Conservation (phyloP, 2,113 vertebrate genomes). For the Acanthochromis polyacanthus region DNA sequence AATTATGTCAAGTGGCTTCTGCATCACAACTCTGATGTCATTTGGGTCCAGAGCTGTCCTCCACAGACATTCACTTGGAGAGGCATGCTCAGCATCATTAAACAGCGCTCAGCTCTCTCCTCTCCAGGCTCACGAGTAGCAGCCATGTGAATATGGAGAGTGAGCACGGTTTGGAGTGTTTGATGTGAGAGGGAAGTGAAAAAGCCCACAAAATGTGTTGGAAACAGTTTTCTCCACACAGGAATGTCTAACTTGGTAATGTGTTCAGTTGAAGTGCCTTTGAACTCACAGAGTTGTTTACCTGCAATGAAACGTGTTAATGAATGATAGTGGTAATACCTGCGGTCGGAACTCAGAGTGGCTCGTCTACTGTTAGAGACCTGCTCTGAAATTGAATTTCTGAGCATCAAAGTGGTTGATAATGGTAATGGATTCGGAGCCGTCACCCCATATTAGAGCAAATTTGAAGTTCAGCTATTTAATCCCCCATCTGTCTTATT, state of each 20-base stretch:
- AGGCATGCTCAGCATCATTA: constrained; percentile 59
- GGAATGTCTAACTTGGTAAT: constrained; percentile 57
- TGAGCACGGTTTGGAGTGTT: constrained; percentile 40
- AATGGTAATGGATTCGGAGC: constrained; percentile 53
- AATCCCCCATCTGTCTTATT: constrained; percentile 48
- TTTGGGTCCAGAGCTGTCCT: constrained; percentile 33
- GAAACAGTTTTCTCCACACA: constrained; percentile 32
- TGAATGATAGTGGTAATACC: constrained; percentile 65
- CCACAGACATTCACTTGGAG: constrained; percentile 22
- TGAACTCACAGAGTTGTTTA: constrained; percentile 74
- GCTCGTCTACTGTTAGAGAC: constrained; percentile 52
- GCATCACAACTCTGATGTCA: constrained; percentile 58
- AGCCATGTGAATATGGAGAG: constrained; percentile 51
- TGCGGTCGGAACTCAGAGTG: constrained; percentile 43
- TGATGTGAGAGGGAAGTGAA: constrained; percentile 60
- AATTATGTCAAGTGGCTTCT: constrained; percentile 47
- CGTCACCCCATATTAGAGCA: constrained; percentile 40
- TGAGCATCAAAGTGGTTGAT: constrained; percentile 69
- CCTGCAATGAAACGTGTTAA: constrained; percentile 48
- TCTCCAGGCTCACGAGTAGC: constrained; percentile 36
- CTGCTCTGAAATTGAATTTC: constrained; percentile 53
- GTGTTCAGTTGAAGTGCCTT: constrained; percentile 60
- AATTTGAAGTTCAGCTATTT: constrained; percentile 61
- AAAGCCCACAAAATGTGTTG: constrained; percentile 37
- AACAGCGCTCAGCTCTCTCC: constrained; percentile 33